A percentile compares a stretch with the other conserved stretches of the same genome.
phyloP scores from a whole-genome alignment of 1,140 invertebrate genomes.

The Pteromalus puparum region DNA sequence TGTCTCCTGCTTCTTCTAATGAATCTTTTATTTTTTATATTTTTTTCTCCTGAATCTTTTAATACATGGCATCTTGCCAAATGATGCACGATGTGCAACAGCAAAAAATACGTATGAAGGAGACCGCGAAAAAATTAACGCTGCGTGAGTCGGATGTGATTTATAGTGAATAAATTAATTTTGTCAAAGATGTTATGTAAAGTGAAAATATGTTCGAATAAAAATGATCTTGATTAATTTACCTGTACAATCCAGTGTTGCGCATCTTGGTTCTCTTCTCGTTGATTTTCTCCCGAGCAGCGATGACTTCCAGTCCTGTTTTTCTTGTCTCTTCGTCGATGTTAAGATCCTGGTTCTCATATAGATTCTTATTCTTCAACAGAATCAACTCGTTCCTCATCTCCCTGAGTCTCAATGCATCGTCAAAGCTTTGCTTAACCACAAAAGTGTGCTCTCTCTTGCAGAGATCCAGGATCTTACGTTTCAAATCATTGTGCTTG shows the following conservation, averaged over 20 bases:
- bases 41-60: constrained; percentile 14
- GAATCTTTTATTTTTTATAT: no score
- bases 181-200: background rate
- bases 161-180: background rate
- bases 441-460: constrained; percentile 63
- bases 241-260: constrained; percentile 66
- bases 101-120: background rate
- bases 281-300: constrained; percentile 54
- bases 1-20: background rate
- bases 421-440: constrained; percentile 64
- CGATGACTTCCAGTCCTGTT: constrained; percentile 60
- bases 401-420: constrained; percentile 67
- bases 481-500: constrained; percentile 65
- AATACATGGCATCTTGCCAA: constrained; percentile 25
- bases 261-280: constrained; percentile 60
- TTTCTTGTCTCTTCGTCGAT: constrained; percentile 61
- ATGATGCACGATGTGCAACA: background rate
- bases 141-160: background rate
- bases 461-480: constrained; percentile 64
- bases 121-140: background rate
- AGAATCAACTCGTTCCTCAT: constrained; percentile 68
- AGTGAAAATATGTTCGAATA: background rate
- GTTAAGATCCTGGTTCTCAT: constrained; percentile 59
- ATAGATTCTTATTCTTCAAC: constrained; percentile 63
- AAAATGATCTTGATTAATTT: background rate